Evolutionary conservation across 2,113 vertebrate genomes (phyloP).

Genomic region (Clarias magur): DNA sequence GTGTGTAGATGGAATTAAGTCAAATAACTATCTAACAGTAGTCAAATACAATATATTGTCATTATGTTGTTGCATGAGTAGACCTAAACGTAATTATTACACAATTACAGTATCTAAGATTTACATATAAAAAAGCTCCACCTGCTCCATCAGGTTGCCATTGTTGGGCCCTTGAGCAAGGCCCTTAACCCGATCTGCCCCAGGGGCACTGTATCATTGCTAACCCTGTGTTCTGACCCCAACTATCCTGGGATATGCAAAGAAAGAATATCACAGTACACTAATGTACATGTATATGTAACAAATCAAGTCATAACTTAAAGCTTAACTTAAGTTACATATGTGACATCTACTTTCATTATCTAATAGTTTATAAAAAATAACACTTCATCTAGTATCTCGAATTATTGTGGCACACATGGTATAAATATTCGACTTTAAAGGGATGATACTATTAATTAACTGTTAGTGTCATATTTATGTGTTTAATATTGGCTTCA

Average conservation of each 20-base stretch:
- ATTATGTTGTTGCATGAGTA: not conserved
- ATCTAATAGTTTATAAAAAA: not conserved
- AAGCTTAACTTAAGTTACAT: not conserved
- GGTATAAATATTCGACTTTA: not conserved
- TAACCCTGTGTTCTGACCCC: no score
- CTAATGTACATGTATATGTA: no score
- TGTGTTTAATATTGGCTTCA: not conserved
- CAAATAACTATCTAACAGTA: not conserved
- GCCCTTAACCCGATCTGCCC: no score
- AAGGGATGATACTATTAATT: not conserved
- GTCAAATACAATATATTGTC: not conserved
- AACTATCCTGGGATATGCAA: no score
- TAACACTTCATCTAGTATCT: not conserved
- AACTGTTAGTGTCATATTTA: not conserved
- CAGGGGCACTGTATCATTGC: no score
- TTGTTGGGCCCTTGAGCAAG: no score
- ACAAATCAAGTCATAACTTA: not conserved
- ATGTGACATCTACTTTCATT: not conserved
- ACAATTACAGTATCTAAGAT: not conserved
- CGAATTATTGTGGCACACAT: not conserved
- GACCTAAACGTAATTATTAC: not conserved
- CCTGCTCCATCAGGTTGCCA: no score
- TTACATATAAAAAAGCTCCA: no score
- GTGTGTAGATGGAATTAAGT: not conserved
- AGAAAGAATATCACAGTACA: no score